Conservation (phyloP, 2,888 invertebrate species). For the Nasonovia ribisnigri region DNA sequence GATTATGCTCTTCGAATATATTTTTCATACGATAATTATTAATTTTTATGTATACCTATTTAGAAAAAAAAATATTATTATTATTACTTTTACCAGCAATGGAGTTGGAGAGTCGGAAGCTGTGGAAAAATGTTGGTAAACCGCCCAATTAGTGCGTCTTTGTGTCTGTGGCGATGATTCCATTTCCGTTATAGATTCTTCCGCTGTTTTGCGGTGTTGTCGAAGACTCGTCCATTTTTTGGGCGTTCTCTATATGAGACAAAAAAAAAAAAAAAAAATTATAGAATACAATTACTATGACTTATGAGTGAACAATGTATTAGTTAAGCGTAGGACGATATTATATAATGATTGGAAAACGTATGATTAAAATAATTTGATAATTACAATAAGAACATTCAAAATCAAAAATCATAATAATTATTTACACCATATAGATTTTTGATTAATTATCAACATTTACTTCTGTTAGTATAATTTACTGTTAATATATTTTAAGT, state of each 20-base stretch:
- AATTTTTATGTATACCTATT: not conserved
- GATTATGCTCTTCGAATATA: not conserved
- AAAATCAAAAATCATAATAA: not conserved
- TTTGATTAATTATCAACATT: not conserved
- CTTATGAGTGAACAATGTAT: not conserved
- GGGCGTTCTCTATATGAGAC: conserved; percentile 34
- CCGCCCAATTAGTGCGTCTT: conserved; percentile 60
- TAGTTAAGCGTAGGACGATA: not conserved
- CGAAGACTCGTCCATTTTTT: conserved; percentile 63
- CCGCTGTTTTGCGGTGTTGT: conserved; percentile 53
- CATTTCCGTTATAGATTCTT: conserved; percentile 52
- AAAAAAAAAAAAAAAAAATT: not conserved
- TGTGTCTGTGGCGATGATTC: conserved; percentile 56
- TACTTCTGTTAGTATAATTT: not conserved
- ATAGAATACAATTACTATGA: not conserved
- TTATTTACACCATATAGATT: not conserved
- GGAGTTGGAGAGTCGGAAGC: conserved; percentile 59
- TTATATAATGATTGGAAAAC: not conserved
- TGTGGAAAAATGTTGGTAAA: conserved; percentile 63
- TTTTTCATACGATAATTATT: not conserved
- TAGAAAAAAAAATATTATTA: not conserved
- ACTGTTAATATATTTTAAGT: no score
- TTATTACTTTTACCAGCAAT: conserved; percentile 30
- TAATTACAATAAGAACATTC: not conserved
- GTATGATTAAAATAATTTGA: not conserved